These are phyloP conservation scores for Monarcha castaneiventris DNA, from an alignment of 2,113 vertebrate genomes.

Conservation along the genomic window DNA sequence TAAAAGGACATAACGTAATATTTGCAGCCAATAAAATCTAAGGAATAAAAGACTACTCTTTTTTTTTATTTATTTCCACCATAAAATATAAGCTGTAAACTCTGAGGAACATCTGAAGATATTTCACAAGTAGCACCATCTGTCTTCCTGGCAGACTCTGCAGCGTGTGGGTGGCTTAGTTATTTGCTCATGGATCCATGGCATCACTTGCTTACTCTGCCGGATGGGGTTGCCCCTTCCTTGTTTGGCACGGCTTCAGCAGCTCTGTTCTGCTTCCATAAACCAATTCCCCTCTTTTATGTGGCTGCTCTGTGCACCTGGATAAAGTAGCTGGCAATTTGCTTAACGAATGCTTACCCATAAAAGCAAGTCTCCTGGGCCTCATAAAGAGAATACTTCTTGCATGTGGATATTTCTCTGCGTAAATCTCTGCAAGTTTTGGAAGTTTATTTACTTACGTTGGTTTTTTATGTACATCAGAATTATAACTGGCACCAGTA, in stretches of 20 bases:
- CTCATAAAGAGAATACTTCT: background rate
- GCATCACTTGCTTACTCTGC: conserved; percentile 32
- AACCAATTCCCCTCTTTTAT: background rate
- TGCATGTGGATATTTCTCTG: background rate
- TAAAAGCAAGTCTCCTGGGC: background rate
- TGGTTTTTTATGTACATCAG: background rate
- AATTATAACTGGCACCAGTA: background rate
- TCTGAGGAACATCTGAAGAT: conserved; percentile 61
- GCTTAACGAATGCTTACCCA: background rate
- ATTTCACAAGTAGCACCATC: conserved; percentile 67
- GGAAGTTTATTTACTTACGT: background rate
- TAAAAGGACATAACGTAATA: conserved; percentile 65
- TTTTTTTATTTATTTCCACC: conserved; percentile 45
- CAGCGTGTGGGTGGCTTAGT: conserved; percentile 46
- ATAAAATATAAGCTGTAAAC: conserved; percentile 61
- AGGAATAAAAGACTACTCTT: conserved; percentile 29
- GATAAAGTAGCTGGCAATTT: conserved; percentile 3
- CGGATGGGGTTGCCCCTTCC: conserved; percentile 30
- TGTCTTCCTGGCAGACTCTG: conserved; percentile 56
- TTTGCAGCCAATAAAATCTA: conserved; percentile 61
- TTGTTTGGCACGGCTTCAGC: conserved; percentile 18
- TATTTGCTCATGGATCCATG: conserved; percentile 29
- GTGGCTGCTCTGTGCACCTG: background rate
- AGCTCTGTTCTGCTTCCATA: background rate
- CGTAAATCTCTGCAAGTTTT: background rate